phyloP scores from a whole-genome alignment of 2,797 vertebrate species.

The Myotis daubentonii region DNA sequence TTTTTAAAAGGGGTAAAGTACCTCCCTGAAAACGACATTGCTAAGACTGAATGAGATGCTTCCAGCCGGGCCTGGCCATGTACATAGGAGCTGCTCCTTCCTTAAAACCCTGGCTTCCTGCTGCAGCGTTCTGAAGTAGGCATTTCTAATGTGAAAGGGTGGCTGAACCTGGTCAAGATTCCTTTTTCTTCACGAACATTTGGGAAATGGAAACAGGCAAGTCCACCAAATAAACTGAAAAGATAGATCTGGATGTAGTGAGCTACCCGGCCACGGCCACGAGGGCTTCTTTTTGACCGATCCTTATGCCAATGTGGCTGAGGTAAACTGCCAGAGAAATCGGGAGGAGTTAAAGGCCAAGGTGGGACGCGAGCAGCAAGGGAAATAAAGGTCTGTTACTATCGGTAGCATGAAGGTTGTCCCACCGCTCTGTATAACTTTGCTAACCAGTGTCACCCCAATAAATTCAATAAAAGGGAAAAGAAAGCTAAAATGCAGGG shows the following conservation, averaged over 20 bases:
- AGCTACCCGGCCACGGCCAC: too few species aligned
- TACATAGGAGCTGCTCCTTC: background rate
- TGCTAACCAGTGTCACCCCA: background rate
- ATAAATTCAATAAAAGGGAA: background rate
- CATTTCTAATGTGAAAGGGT: background rate
- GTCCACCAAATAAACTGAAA: background rate
- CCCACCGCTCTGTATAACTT: background rate
- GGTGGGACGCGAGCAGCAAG: background rate
- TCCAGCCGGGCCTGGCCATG: background rate
- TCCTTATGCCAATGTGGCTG: background rate
- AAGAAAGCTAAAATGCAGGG: background rate
- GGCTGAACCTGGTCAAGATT: background rate
- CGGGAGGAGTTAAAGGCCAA: background rate
- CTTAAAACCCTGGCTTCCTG: background rate
- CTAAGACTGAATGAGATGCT: background rate
- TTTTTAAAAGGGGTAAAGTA: background rate
- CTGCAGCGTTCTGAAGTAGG: background rate
- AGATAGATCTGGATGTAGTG: slow-evolving; percentile 4
- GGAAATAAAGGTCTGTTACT: background rate
- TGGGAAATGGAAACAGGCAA: background rate
- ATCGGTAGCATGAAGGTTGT: background rate
- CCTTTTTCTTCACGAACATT: background rate
- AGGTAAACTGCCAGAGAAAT: background rate
- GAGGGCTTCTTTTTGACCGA: background rate
- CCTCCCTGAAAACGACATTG: background rate